Evolutionary conservation across 1,140 invertebrate genomes (phyloP).

Genomic region (Halictus rubicundus): DNA sequence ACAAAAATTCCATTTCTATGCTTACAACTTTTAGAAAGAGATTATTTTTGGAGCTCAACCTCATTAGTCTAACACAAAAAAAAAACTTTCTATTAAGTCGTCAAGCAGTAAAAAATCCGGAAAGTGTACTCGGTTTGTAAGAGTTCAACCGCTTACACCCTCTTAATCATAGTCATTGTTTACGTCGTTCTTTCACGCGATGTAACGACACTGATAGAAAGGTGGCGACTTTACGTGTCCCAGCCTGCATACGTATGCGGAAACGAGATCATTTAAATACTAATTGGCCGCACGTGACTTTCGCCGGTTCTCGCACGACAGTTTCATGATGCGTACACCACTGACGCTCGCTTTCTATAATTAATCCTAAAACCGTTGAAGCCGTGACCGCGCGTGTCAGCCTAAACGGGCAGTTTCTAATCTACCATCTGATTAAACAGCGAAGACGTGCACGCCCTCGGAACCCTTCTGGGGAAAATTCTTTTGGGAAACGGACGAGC

Average conservation of each 20-base stretch:
- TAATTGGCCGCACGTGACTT: conserved; percentile 56
- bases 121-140: not conserved
- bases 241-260: conserved; percentile 27
- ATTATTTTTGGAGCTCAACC: too few relatives aligned
- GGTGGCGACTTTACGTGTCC: not conserved
- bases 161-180: too few relatives aligned
- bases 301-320: conserved; percentile 37
- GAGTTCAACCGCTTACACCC: too few relatives aligned
- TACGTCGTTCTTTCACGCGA: not conserved
- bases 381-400: conserved; percentile 11
- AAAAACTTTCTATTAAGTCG: too few relatives aligned
- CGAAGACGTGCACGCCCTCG: not conserved
- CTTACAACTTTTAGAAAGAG: too few relatives aligned
- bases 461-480: not conserved
- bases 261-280: conserved; percentile 36
- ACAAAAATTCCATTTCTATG: too few relatives aligned
- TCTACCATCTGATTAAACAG: conserved; percentile 37
- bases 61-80: too few relatives aligned
- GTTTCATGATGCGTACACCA: conserved; percentile 29
- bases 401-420: conserved; percentile 41
- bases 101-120: not conserved
- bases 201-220: not conserved
- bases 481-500: not conserved
- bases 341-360: conserved; percentile 60
- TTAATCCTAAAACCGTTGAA: conserved; percentile 56